phyloP scores from a whole-genome alignment of 2,888 invertebrate genomes.

The Apamea sordens region DNA sequence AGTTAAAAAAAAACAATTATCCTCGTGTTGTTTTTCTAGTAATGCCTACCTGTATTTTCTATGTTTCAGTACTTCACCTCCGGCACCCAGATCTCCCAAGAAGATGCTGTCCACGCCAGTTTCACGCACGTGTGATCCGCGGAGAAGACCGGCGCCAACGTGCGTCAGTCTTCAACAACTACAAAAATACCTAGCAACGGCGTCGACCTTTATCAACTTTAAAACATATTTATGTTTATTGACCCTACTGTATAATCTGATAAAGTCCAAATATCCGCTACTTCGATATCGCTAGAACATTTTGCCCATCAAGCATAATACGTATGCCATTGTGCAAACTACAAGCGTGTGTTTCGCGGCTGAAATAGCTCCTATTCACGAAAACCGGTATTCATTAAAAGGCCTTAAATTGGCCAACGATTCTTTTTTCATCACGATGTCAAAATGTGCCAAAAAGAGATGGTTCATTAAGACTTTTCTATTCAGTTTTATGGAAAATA shows the following conservation, averaged over 20 bases:
- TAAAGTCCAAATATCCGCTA: not conserved
- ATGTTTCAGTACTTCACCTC: conserved; percentile 95
- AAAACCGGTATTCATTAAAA: not conserved
- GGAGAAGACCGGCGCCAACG: conserved; percentile 87
- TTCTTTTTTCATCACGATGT: no score
- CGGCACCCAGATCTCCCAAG: conserved; percentile 93
- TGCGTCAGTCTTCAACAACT: conserved; percentile 92
- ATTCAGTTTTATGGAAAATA: not conserved
- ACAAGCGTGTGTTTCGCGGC: not conserved
- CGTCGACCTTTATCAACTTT: conserved; percentile 88
- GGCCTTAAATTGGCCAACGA: no score
- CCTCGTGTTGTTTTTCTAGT: not conserved
- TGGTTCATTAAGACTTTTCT: not conserved
- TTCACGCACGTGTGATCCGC: conserved; percentile 96
- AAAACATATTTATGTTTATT: conserved; percentile 55
- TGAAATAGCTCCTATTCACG: not conserved
- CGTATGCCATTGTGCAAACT: not conserved
- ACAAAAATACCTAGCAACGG: conserved; percentile 90
- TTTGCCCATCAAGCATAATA: not conserved
- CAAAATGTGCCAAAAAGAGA: not conserved
- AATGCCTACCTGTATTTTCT: conserved; percentile 3
- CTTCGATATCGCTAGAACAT: not conserved
- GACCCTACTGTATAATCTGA: not conserved
- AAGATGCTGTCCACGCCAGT: conserved; percentile 95
- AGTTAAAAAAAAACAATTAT: not conserved